A percentile compares a stretch with the other conserved stretches of the same genome.
Evolutionary conservation across 1,140 invertebrate species (phyloP).

Genomic region (Sitodiplosis mosellana): DNA sequence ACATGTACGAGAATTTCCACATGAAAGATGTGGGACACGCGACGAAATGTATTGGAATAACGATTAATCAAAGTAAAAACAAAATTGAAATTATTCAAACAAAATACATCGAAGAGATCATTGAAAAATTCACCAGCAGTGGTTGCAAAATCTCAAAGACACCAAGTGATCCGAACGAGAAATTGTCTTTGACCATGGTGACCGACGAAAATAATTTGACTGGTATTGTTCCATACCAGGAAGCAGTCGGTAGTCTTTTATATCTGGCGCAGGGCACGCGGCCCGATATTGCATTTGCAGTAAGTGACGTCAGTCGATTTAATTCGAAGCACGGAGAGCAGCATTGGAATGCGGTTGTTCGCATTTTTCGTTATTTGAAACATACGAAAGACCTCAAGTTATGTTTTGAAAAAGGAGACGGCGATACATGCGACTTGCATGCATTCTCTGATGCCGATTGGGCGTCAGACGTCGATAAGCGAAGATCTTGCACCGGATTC

Average conservation of each 20-base stretch:
- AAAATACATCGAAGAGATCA: constrained; percentile 17
- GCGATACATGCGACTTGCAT: constrained; percentile 7
- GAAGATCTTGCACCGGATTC: constrained; percentile 16
- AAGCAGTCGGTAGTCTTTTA: constrained; percentile 17
- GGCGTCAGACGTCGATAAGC: constrained; percentile 14
- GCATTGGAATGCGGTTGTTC: constrained; percentile 17
- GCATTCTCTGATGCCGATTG: constrained; percentile 24
- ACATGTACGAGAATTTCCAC: too few relatives aligned
- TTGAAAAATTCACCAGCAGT: constrained; percentile 11
- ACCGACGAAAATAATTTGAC: constrained; percentile 5
- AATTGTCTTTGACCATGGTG: constrained; percentile 8
- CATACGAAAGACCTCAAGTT: constrained; percentile 15
- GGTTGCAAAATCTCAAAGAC: constrained; percentile 12
- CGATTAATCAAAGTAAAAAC: constrained; percentile 11
- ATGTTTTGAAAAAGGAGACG: constrained; percentile 9
- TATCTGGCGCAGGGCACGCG: constrained; percentile 18
- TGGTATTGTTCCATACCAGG: constrained; percentile 9
- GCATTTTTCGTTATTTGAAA: constrained; percentile 20
- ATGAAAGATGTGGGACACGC: constrained; percentile 10
- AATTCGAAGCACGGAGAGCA: constrained; percentile 7
- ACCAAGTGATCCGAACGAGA: constrained; percentile 10
- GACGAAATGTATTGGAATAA: constrained; percentile 16
- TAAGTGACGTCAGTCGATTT: constrained; percentile 11
- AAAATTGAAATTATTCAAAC: constrained; percentile 17
- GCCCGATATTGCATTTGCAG: constrained; percentile 23